Evolutionary conservation across 2,797 vertebrate genomes (phyloP), one percentile per base, ranked within the genome.

Genomic region (Pelobates cultripes): DNA sequence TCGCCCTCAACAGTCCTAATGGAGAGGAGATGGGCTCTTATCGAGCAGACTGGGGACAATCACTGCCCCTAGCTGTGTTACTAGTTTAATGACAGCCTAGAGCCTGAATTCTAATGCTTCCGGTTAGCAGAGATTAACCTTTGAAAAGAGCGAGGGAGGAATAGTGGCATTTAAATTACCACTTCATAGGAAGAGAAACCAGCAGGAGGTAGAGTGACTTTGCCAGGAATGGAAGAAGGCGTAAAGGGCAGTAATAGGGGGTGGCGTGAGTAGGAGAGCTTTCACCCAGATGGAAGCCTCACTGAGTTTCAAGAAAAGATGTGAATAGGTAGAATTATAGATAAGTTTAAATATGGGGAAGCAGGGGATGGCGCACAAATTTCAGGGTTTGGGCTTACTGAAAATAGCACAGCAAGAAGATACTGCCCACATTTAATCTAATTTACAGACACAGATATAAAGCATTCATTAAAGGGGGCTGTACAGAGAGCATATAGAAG

Each of bases 1-100:
- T 75, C 64, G 82, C 77, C 67, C 82, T 79, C 57, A 57, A 79
- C 64, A 61, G 72, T 53, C 66, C 72, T 79, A 83, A 83, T 83
- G 77, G 72, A 75, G 44, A 83, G 63, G 61, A 53, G 55, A 83
- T 64, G 72, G 40, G 43, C 72, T 75, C 55, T 66, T 75, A 83
- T 83, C 70, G 77, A 83, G 57, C 67, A 66, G 77, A 53, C 43
- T 70, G 44, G 77, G 77, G 60, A 83, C 72, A 71, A 64, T 75
- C 55, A 66, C 82, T 45, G 82, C 82, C 78, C 67, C 55, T 43
- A 79, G 82, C 82, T 64, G 77, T 79, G 72, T 79, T 79, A 64
- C 76, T 75, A 44, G 82, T 44, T 70, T 71, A 75, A 83, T 79
- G 61, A 83, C 73, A 47, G 73, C 82, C 57, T 17, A 47, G 40